Base-by-base conservation (phyloP, 2,888 invertebrate genomes). In the Caradrina clavipalpis region DNA sequence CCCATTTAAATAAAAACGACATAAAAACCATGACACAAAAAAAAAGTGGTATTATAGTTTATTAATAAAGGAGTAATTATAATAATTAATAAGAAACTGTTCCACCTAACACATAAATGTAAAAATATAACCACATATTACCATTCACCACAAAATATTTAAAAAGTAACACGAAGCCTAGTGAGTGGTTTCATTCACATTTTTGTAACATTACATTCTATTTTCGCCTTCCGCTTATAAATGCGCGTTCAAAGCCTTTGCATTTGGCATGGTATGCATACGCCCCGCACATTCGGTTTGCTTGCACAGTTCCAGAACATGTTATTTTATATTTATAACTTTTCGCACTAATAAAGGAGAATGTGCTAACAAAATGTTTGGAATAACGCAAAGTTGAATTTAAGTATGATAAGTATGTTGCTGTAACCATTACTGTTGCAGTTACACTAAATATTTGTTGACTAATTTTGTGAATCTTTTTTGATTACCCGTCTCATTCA, bases 131-230 rank as follows among this genome's bases (percentile, higher is more conserved):
- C 2, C 6, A 19, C 22, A 45, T 50, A 50, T 15, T 45, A 26
- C 45, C 2, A 56, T 56, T 26, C 35, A 21, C 2, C 2, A 4
- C 13, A 31, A 62, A 65, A 60, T 31, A 60, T 56, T 42, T 17
- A 17, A 60, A 47, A 56, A 59, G 26, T 11, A 53, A 42, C 54
- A 53, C 19, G n/a, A 56, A 22, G 11, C 19, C 54, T 21, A 73
- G 77, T 65, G 70, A 85, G 84, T 81, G 78, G 81, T 86, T 83
- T 80, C 80, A 88, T 87, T 87, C 80, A 84, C 84, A 89, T 90
- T 90, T 90, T 91, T 91, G 90, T 88, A 86, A 86, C 87, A 90
- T 89, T 89, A 87, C 87, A 88, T 88, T 87, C 82, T 87, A 89
- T 91, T 89, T 90, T 84, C 86, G 86, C 89, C 86, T 88, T 86